Evolutionary conservation across 2,888 invertebrate genomes (phyloP).

Genomic region (Nephrotoma flavescens): DNA sequence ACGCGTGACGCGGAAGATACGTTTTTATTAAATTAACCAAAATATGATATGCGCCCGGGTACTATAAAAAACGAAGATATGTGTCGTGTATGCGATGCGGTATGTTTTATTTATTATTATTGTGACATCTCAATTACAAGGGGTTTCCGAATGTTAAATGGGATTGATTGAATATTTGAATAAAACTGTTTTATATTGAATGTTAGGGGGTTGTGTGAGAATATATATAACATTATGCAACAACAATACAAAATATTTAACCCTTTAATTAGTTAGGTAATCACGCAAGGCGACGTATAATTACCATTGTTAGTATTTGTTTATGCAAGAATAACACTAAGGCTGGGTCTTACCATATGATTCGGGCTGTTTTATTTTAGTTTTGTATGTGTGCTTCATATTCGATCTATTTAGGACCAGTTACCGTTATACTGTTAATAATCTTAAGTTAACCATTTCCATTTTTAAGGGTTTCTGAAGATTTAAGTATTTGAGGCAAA

Average conservation of each 20-base stretch:
- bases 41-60: neutral
- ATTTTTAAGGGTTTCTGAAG: too few species aligned
- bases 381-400: too few species aligned
- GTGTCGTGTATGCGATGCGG: neutral
- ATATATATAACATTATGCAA: neutral
- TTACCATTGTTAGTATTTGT: too few species aligned
- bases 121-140: neutral
- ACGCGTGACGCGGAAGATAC: neutral
- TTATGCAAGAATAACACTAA: too few species aligned
- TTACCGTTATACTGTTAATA: too few species aligned
- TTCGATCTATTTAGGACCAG: too few species aligned
- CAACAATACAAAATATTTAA: neutral
- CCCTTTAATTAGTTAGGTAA: neutral
- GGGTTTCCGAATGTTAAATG: neutral
- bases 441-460: too few species aligned
- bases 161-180: neutral
- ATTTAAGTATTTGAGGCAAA: too few species aligned
- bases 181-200: neutral
- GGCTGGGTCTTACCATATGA: too few species aligned
- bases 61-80: neutral
- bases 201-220: neutral
- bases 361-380: too few species aligned
- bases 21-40: neutral
- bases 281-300: too few species aligned
- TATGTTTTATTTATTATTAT: neutral